These are phyloP conservation scores for Diadophis punctatus DNA, from an alignment of 2,113 vertebrate species.

Conservation along the genomic window DNA sequence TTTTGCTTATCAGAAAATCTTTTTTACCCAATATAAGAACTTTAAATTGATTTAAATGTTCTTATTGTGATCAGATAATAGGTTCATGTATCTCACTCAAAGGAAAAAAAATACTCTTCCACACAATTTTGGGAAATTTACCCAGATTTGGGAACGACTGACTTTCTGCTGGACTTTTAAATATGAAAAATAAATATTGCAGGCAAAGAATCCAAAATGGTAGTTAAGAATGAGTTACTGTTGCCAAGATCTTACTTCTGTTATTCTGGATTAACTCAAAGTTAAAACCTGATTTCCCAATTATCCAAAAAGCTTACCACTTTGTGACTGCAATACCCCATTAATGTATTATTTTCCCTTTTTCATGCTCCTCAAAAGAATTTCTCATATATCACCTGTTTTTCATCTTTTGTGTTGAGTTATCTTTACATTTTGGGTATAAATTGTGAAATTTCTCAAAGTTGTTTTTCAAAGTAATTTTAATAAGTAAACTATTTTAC, in stretches of 20 bases:
- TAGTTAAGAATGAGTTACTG: not conserved
- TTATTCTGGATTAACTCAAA: not conserved
- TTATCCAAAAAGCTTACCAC: not conserved
- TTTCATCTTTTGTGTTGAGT: not conserved
- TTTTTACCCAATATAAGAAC: not conserved
- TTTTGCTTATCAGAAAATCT: not conserved
- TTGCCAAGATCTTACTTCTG: not conserved
- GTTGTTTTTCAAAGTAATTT: not conserved
- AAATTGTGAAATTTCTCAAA: not conserved
- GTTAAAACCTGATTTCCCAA: not conserved
- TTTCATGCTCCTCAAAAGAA: not conserved
- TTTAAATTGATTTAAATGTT: not conserved
- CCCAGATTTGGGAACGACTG: not conserved
- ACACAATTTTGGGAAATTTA: not conserved
- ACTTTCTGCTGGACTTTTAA: not conserved
- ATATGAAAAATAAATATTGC: not conserved
- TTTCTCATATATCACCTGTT: not conserved
- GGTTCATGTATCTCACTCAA: not conserved
- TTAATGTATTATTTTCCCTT: not conserved
- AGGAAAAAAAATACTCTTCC: not conserved
- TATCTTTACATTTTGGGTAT: not conserved
- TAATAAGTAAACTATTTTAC: not conserved
- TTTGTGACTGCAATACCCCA: not conserved
- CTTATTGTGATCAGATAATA: not conserved
- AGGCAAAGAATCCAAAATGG: not conserved